Conservation (phyloP, 2,888 invertebrate species). For the Syrista parreyssii region DNA sequence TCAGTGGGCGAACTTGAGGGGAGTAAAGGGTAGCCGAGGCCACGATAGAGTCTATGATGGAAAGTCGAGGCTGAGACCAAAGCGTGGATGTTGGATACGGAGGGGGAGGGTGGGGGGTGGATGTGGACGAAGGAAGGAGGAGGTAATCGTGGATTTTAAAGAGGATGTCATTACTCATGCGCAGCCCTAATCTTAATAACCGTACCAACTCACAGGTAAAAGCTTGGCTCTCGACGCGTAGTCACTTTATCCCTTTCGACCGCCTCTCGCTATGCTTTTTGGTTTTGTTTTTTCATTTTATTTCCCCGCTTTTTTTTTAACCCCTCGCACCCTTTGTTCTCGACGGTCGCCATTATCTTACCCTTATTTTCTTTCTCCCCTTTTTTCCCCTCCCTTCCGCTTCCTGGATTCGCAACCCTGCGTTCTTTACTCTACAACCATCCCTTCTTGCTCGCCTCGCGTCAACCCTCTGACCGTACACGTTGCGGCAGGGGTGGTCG, state of each 20-base stretch:
- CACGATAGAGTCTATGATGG: too few species aligned
- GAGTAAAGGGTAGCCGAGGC: constrained; percentile 23
- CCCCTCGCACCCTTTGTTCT: too few species aligned
- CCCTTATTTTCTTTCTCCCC: constrained; percentile 9
- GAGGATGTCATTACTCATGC: constrained; percentile 56
- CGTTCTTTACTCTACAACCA: too few species aligned
- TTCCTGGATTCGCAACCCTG: constrained; percentile 5
- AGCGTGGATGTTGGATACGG: too few species aligned
- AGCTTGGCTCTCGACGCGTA: constrained; percentile 15
- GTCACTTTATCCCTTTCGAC: background rate
- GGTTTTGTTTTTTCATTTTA: background rate
- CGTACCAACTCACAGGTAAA: constrained; percentile 22
- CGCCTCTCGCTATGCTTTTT: background rate
- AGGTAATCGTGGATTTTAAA: constrained; percentile 7
- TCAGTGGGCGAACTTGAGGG: too few species aligned
- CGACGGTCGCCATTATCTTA: background rate
- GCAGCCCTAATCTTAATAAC: constrained; percentile 54
- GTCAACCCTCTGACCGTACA: too few species aligned
- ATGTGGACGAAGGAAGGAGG: constrained; percentile 2
- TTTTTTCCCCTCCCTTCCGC: background rate
- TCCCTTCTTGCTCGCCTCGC: too few species aligned
- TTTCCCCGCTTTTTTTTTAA: background rate
- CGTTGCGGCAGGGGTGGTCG: too few species aligned
- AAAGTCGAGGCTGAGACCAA: too few species aligned
- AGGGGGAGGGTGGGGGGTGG: too few species aligned